phyloP scores from a whole-genome alignment of 2,888 invertebrate species.

The Halocaridina rubra region DNA sequence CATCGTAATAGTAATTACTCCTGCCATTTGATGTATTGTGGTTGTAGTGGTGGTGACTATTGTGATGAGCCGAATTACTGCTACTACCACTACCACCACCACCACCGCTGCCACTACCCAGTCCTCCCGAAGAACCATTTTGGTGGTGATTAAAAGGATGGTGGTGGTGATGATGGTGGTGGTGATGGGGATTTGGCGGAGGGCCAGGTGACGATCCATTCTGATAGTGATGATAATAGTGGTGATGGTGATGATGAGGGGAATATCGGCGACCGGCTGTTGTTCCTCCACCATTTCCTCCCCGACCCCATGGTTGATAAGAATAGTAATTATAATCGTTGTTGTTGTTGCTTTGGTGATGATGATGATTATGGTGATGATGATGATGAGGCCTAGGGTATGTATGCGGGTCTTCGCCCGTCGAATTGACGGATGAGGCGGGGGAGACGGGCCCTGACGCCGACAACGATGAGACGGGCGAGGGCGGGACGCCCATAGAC shows the following conservation, averaged over 20 bases:
- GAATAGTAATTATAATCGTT: not conserved
- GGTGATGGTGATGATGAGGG: not conserved
- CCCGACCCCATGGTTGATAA: not conserved
- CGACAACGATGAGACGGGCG: conserved; percentile 31
- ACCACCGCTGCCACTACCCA: not conserved
- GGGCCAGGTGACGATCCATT: not conserved
- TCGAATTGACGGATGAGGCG: conserved; percentile 36
- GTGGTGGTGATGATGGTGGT: conserved; percentile 19
- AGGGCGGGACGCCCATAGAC: conserved; percentile 35
- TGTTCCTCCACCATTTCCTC: not conserved
- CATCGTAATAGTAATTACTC: conserved; percentile 24
- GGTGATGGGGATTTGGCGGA: not conserved
- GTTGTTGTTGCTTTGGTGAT: conserved; percentile 7
- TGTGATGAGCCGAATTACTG: not conserved
- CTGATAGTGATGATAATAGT: conserved; percentile 3
- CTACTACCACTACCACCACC: not conserved
- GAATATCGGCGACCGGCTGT: not conserved
- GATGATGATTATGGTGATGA: conserved; percentile 14
- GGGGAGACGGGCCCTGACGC: conserved; percentile 43
- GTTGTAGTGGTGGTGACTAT: not conserved
- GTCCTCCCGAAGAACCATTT: not conserved
- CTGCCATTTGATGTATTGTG: not conserved
- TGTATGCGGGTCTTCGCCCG: conserved; percentile 11
- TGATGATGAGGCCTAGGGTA: conserved; percentile 1
- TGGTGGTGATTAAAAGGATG: no score